phyloP scores from a whole-genome alignment of 2,113 vertebrate species.

The Strix uralensis region DNA sequence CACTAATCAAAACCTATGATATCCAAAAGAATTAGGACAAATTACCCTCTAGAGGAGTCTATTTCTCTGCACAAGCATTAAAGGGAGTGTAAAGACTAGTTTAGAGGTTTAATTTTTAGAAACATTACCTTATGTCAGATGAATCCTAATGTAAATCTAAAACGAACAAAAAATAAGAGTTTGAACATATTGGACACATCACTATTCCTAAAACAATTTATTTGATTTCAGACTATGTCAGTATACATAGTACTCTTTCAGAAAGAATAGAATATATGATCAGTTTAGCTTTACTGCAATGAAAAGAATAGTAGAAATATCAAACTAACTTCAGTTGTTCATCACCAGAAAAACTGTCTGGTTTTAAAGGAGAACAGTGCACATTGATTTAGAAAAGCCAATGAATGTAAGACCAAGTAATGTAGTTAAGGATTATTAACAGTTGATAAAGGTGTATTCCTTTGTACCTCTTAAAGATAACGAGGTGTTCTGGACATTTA shows the following conservation, averaged over 20 bases:
- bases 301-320: background rate
- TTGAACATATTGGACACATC: background rate
- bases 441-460: background rate
- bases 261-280: background rate
- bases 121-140: fast-evolving
- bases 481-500: background rate
- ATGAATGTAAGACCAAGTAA: background rate
- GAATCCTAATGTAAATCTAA: background rate
- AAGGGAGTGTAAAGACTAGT: background rate
- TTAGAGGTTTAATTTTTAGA: background rate
- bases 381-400: background rate
- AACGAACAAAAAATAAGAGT: background rate
- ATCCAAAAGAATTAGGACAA: background rate
- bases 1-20: background rate
- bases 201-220: background rate
- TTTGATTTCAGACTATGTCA: background rate
- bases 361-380: background rate
- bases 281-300: background rate
- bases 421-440: background rate
- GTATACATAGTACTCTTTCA: background rate
- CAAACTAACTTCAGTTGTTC: background rate
- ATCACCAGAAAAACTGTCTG: background rate
- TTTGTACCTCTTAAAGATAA: background rate
- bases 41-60: background rate
- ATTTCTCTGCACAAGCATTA: background rate